Base-by-base conservation (phyloP, 1,140 invertebrate species). In the Hesperophylax magnus region DNA sequence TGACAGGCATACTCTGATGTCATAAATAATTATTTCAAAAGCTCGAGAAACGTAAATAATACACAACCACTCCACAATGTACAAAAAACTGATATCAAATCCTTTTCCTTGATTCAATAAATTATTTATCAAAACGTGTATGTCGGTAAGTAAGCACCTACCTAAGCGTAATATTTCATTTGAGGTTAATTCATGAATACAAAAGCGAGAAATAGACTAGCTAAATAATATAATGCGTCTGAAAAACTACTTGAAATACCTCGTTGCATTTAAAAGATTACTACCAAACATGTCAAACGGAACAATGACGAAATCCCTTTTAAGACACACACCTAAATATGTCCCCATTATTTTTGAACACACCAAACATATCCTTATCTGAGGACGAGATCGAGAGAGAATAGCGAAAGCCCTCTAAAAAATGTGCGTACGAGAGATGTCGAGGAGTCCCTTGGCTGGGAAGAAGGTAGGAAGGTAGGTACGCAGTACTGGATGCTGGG, bases 261-360 rank as follows among this genome's bases (percentile, higher is more conserved):
- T 61, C 17, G 52, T 52, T 18, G 18, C 72, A 61, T 82, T 80
- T 80, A 69, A 69, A 77, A 79, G 78, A 82, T 82, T 82, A 82
- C 77, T 31, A 69, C 53, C 47, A 74, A 82, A 78, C 78, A 77
- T 77, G 81, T 82, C 78, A 82, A 80, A 80, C 54, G 63, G 78
- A 77, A 82, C 81, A 82, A 82, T 67, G 60, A 65, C 47, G 76
- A 67, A 60, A 65, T 77, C 74, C 53, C 74, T 47, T 58, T 67
- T 69, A 82, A 82, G 77, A 82, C 69, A 82, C 81, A 79, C 81
- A 78, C 78, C 72, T 79, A 63, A 74, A 82, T 77, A 79, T 82
- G 81, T 82, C 81, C 77, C 77, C 75, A 82, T 82, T 82, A 82
- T 82, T 67, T 78, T 78, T 78, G 76, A 65, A 67, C 39, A 52